These are phyloP conservation scores for Scortum barcoo DNA, from an alignment of 2,113 vertebrate genomes.

Conservation along the genomic window DNA sequence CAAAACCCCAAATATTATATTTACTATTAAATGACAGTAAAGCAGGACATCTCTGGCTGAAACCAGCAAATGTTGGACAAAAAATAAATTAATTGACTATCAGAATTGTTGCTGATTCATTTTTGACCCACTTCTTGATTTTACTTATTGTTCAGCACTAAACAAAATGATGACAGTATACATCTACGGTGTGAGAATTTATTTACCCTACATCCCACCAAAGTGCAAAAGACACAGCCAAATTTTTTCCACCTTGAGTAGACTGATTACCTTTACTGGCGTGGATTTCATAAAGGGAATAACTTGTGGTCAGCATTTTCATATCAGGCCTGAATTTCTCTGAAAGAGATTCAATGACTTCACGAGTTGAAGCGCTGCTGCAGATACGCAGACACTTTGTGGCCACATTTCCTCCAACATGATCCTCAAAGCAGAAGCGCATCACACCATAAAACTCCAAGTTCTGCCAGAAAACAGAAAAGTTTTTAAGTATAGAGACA, in stretches of 20 bases:
- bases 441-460: slow-evolving; percentile 94
- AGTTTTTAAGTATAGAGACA: not conserved
- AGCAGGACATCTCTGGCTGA: not conserved
- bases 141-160: not conserved
- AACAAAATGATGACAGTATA: not conserved
- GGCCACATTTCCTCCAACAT: slow-evolving; percentile 90
- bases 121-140: not conserved
- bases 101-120: not conserved
- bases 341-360: slow-evolving; percentile 90
- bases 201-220: not conserved
- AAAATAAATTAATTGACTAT: no score
- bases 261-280: slow-evolving; percentile 86
- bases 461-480: slow-evolving; percentile 80
- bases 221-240: not conserved
- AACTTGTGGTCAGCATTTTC: slow-evolving; percentile 89
- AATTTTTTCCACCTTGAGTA: no score
- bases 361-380: slow-evolving; percentile 89
- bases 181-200: not conserved
- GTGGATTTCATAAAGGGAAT: slow-evolving; percentile 91
- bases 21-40: not conserved
- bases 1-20: not conserved
- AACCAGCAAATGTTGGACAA: not conserved
- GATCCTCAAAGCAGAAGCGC: slow-evolving; percentile 95
- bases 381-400: slow-evolving; percentile 94
- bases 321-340: slow-evolving; percentile 95